Evolutionary conservation across 1,140 invertebrate genomes (phyloP).

Genomic region (Archivesica marissinica): DNA sequence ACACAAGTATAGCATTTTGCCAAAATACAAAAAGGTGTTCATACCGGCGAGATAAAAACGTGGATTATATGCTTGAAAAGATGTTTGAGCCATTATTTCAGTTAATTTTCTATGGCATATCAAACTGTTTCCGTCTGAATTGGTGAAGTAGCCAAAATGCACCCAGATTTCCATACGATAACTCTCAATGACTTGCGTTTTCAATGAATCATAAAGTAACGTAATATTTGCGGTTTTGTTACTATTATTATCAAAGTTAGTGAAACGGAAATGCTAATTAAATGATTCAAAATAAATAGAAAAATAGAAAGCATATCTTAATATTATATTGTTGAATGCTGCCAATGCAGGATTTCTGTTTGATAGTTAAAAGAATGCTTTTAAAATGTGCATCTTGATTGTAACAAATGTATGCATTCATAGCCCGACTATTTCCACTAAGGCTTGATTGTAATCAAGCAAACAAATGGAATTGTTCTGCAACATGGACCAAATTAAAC

Average conservation of each 20-base stretch:
- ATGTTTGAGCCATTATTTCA: constrained; percentile 27
- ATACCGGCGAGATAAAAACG: constrained; percentile 11
- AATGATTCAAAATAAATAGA: not conserved
- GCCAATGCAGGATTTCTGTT: too few species aligned
- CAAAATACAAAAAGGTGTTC: constrained; percentile 14
- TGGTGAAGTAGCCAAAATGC: not conserved
- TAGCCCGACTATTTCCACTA: too few species aligned
- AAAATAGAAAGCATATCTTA: too few species aligned
- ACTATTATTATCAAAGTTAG: not conserved
- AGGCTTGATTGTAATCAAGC: too few species aligned
- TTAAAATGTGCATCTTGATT: too few species aligned
- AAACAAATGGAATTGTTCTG: too few species aligned
- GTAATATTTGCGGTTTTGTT: constrained; percentile 26
- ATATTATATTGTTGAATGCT: too few species aligned
- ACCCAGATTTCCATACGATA: not conserved
- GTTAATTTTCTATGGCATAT: constrained; percentile 27
- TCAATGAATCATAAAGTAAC: constrained; percentile 10
- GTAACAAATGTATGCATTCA: too few species aligned
- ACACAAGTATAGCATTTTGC: not conserved
- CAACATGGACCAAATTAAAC: too few species aligned
- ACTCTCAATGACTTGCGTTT: constrained; percentile 7
- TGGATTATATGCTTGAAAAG: constrained; percentile 20
- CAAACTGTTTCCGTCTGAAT: not conserved
- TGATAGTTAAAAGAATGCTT: too few species aligned
- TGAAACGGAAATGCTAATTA: constrained; percentile 6